These are phyloP conservation scores for Magallana angulata DNA, from an alignment of 1,140 invertebrate genomes.

Conservation along the genomic window DNA sequence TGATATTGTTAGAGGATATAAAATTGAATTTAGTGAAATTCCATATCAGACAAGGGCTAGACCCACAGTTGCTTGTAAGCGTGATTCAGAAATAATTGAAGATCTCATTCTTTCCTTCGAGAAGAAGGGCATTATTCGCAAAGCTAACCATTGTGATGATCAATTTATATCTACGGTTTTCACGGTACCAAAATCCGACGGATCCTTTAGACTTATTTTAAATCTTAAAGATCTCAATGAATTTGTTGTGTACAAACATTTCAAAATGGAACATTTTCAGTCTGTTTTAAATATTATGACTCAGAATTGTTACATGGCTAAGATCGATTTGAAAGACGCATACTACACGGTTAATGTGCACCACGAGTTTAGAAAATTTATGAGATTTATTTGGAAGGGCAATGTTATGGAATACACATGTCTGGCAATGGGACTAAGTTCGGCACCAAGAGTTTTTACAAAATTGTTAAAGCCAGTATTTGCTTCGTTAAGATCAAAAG, in stretches of 20 bases:
- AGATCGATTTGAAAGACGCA: constrained; percentile 55
- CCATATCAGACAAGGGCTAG: background rate
- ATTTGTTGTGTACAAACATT: constrained; percentile 52
- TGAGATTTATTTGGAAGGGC: constrained; percentile 57
- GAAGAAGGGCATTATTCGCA: background rate
- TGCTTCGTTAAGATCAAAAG: no score
- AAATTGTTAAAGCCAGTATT: constrained; percentile 8
- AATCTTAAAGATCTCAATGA: constrained; percentile 60
- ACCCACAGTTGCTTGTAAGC: background rate
- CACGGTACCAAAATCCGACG: constrained; percentile 45
- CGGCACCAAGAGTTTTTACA: constrained; percentile 39
- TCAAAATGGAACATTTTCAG: constrained; percentile 47
- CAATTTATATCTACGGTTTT: constrained; percentile 48
- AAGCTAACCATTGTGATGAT: background rate
- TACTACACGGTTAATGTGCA: constrained; percentile 55
- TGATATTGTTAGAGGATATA: constrained; percentile 35
- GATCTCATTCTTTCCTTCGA: background rate
- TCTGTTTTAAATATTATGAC: constrained; percentile 43
- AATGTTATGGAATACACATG: constrained; percentile 50
- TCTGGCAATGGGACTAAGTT: constrained; percentile 53
- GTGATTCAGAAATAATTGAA: background rate
- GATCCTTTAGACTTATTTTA: constrained; percentile 53
- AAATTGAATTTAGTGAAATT: constrained; percentile 10
- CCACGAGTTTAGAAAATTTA: constrained; percentile 46
- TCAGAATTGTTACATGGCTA: constrained; percentile 52